Evolutionary conservation across 2,888 invertebrate genomes (phyloP).

Genomic region (Muschampia plurimacula): DNA sequence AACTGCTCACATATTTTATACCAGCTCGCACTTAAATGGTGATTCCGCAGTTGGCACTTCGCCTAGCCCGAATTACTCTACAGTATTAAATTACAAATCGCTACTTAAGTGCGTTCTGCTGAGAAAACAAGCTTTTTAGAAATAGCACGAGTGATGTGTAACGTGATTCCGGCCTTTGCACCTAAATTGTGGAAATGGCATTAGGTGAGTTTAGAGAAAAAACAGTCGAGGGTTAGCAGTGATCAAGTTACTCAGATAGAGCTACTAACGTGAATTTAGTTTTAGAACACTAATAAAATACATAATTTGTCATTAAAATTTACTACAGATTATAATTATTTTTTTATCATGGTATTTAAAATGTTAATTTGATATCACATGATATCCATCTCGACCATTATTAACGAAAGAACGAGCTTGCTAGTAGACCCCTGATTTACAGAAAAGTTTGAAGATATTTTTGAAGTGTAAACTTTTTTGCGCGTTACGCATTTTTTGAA

Average conservation of each 20-base stretch:
- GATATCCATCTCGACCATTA: background rate
- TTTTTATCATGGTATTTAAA: background rate
- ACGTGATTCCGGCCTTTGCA: conserved; percentile 75
- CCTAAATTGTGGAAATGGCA: conserved; percentile 79
- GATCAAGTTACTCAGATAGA: conserved; percentile 55
- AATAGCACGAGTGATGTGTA: conserved; percentile 74
- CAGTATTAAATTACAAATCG: conserved; percentile 72
- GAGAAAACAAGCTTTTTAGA: conserved; percentile 83
- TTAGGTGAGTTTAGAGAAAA: conserved; percentile 77
- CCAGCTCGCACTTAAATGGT: conserved; percentile 1
- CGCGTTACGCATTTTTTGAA: no score
- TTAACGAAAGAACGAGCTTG: background rate
- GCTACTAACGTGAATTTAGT: conserved; percentile 30
- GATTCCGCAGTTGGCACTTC: conserved; percentile 65
- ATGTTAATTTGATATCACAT: background rate
- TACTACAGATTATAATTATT: background rate
- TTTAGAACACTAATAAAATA: conserved; percentile 12
- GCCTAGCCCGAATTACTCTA: conserved; percentile 69
- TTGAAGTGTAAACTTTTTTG: no score
- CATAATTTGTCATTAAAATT: background rate
- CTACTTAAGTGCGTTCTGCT: conserved; percentile 79
- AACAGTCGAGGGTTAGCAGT: conserved; percentile 62
- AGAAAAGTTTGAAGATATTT: no score
- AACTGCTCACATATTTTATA: background rate
- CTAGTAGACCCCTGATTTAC: background rate